Base-by-base conservation (phyloP, 2,113 vertebrate species). In the Eretmochelys imbricata region DNA sequence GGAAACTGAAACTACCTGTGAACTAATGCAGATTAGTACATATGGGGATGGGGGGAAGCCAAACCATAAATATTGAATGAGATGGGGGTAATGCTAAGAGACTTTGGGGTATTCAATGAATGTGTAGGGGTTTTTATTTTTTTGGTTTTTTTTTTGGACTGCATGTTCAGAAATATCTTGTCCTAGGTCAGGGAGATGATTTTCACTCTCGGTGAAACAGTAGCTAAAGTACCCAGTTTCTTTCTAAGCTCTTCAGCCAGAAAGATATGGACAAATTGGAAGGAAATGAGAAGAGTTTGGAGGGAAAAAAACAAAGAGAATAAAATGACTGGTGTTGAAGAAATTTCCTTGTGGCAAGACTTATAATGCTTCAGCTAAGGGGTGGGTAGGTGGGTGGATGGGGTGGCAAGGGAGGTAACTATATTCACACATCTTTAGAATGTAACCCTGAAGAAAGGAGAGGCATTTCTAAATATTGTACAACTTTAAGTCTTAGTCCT, bases 351-450 rank as follows among this genome's bases (percentile, higher is more conserved):
- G 38, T 76, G 72, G 72, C 46, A 75, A 76, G 72, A 27, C 22
- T 46, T 75, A 19, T 75, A 38, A 42, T 78, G 65, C 55, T 65
- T 1, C 2, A 80, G 5, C n/a, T 8, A 0, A 2, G 27, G 12
- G 16, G 48, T 10, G 38, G 38, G 38, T 25, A 29, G 16, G 27
- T 31, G 8, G 4, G 25, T 55, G 8, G 4, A 20, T 55, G 65
- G 46, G 4, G 5, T 29, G 27, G 1, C 55, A 1, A 12, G 84
- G 49, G 89, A 92, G 84, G 35, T 14, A 76, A 3, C 24, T 76
- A 0, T 48, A 29, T 54, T 42, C 82, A 1, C 42, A 8, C 35
- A 59, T 81, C n/a, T 82, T 93, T 55, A 93, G n/a, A 89, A 91
- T 92, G 82, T 42, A 10, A 4, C 51, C 49, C 25, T 42, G 38